phyloP scores from a whole-genome alignment of 2,797 vertebrate species.

The Argya squamiceps region DNA sequence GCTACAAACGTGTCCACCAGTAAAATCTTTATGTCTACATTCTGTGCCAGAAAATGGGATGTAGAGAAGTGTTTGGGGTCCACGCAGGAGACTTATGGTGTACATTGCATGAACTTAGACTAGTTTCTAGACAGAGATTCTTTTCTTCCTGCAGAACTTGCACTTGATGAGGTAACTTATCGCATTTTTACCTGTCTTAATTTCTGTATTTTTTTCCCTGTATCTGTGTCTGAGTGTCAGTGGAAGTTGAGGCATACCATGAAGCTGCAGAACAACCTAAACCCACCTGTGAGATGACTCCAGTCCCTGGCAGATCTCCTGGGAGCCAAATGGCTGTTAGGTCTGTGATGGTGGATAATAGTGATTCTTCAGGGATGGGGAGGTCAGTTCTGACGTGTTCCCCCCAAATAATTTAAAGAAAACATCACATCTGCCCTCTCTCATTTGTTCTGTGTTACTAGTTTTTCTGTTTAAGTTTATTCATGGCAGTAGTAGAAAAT shows the following conservation, averaged over 20 bases:
- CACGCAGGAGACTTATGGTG: background rate
- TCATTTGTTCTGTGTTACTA: background rate
- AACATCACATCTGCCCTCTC: background rate
- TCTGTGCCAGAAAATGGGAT: background rate
- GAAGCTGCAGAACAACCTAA: background rate
- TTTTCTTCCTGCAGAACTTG: background rate
- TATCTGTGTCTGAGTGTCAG: background rate
- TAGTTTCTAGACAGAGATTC: background rate
- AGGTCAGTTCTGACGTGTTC: background rate
- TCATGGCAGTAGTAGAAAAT: background rate
- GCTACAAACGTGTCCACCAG: rapidly evolving
- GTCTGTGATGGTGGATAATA: background rate
- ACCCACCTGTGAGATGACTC: background rate
- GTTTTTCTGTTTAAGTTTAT: background rate
- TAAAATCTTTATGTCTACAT: background rate
- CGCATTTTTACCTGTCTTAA: background rate
- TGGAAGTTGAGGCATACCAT: background rate
- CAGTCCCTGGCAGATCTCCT: background rate
- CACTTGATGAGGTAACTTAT: background rate
- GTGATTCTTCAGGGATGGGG: background rate
- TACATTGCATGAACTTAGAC: background rate
- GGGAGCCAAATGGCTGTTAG: background rate
- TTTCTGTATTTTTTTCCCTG: background rate
- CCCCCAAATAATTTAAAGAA: background rate
- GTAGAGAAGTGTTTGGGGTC: background rate